These are phyloP conservation scores for Zosterops hypoxanthus DNA, from an alignment of 2,113 vertebrate genomes.

Conservation along the genomic window DNA sequence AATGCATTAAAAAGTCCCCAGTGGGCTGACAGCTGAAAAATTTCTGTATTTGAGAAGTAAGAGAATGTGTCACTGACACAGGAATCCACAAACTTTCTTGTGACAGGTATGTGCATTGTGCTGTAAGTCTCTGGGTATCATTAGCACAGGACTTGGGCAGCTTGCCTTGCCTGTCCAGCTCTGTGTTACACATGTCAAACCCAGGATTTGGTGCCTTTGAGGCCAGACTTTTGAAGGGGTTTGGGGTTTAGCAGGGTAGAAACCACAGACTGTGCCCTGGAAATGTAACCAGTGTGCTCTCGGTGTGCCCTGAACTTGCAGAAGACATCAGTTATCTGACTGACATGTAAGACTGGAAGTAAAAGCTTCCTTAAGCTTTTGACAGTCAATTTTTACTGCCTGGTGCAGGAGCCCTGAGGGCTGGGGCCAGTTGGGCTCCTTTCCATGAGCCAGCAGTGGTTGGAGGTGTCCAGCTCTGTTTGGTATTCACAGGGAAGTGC, in stretches of 20 bases:
- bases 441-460: not conserved
- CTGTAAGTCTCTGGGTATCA: not conserved
- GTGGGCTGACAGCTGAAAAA: not conserved
- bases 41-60: not conserved
- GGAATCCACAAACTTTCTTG: not conserved
- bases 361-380: not conserved
- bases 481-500: not conserved
- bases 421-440: not conserved
- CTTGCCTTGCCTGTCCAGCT: not conserved
- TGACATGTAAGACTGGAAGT: not conserved
- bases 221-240: not conserved
- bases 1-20: not conserved
- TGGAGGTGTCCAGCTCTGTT: not conserved
- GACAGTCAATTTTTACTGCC: not conserved
- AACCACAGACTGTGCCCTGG: accelerated
- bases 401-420: not conserved
- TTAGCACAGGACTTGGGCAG: not conserved
- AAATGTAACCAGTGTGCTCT: not conserved
- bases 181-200: not conserved
- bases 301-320: not conserved
- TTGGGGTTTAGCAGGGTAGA: not conserved
- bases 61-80: not conserved
- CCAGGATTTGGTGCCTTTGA: not conserved
- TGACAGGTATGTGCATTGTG: not conserved
- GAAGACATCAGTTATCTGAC: not conserved